Evolutionary conservation across 1,140 invertebrate species (phyloP), one percentile per base, ranked within the genome.

Genomic region (Brachionus plicatilis): DNA sequence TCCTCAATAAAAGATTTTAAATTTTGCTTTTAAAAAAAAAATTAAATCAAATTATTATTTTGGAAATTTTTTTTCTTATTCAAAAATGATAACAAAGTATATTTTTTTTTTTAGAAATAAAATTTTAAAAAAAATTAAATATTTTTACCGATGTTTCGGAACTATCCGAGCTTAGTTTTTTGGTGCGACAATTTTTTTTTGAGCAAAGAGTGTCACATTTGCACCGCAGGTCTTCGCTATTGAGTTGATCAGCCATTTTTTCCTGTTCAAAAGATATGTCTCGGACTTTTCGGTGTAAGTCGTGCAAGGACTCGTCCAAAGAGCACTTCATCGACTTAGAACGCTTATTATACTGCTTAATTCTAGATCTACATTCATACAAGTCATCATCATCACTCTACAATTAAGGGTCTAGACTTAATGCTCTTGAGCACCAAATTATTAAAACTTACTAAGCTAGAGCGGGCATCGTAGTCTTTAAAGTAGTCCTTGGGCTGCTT

Each of bases 211-310:
- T 50, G 12, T 47, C 72, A 27, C 45, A 76, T 29, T 76, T 76
- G 24, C 43, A 76, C 9, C 43, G 7, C 27, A 37, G 12, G 27
- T 70, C 37, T 11, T 50, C 72, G 4, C 5, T 12, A 27, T 76
- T 47, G 9, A 76, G 11, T 14, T 76, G 43, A 50, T 76, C 72
- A 1, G 41, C 43, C 4, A 76, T n/a, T 47, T 76, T 76, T 50
- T 76, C 72, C 27, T 76, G 72, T 50, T 76, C 72, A 37, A 76
- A 76, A 50, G 72, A 76, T 20, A 76, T 76, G 27, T 76, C 72
- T 3, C 72, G 72, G 11, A 76, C 72, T 29, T 76, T 76, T 50
- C 24, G 14, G 27, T 76, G 72, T 17, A 76, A 53, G 24, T 76
- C 72, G 45, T 76, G 72, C 3, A 76, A 29, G 1, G 72, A 76